Evolutionary conservation across 2,113 vertebrate species (phyloP), one percentile per base, ranked within the genome.

Genomic region (Pluvialis apricaria): DNA sequence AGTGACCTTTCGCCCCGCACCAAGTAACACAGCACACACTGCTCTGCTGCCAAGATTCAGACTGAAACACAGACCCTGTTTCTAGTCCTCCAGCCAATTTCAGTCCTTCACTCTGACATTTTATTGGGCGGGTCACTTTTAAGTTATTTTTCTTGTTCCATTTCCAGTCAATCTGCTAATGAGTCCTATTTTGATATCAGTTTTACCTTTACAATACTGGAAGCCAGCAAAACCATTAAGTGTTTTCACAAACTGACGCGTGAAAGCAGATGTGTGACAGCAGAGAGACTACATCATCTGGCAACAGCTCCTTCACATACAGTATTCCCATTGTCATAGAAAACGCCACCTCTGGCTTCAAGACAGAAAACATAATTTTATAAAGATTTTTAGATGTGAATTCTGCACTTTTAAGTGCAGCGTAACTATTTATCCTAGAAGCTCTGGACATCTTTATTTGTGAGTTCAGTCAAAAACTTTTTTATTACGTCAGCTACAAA

Each of bases 321-420:
- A 60, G 42, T 65, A 85, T 52, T 68, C 18, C 17, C 34, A 61
- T 5, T 36, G 40, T 70, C 92, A 73, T 0, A 22, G 45, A 66
- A 96, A 94, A 96, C 85, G 82, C 91, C 88, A 92, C 18, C 34
- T 49, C 77, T 92, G 55, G 47, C 71, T 96, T 96, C 54, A 75
- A 71, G 42, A 96, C 10, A 81, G 9, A 38, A 77, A 61, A 78
- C 20, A 47, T 31, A 29, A 80, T 64, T 93, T 81, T 6, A 36
- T 42, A 11, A 71, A 44, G 12, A 55, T 60, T 70, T 87, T 57
- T 64, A 52, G 65, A 83, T 42, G 13, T 38, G 70, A 96, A 92
- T 60, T 60, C 31, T 76, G 64, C 45, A n/a, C 13, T 75, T 88
- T 54, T 54, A 75, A 51, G n/a, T 32, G 13, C 32, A 42, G 11